Evolutionary conservation across 2,888 invertebrate genomes (phyloP).

Genomic region (Silvanus unidentatus): DNA sequence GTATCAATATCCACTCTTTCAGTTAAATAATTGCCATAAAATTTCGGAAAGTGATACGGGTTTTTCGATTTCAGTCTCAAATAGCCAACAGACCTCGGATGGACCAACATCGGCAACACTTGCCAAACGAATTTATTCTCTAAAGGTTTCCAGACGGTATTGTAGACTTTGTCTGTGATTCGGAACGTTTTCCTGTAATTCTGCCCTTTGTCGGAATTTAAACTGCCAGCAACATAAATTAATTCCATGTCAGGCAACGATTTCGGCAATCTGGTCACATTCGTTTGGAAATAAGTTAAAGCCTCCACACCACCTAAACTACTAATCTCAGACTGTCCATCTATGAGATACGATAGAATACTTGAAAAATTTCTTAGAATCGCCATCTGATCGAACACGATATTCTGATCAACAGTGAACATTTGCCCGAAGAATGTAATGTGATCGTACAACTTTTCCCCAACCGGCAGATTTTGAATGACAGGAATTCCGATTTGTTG

Average conservation of each 20-base stretch:
- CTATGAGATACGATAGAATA: slow-evolving; percentile 39
- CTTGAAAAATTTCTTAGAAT: slow-evolving; percentile 7
- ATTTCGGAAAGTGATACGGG: slow-evolving; percentile 63
- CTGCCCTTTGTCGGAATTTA: slow-evolving; percentile 33
- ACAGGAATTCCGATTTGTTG: slow-evolving; percentile 53
- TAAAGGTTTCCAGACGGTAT: slow-evolving; percentile 52
- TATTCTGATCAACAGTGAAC: slow-evolving; percentile 28
- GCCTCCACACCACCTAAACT: slow-evolving; percentile 55
- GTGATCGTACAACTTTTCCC: slow-evolving; percentile 60
- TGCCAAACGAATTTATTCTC: slow-evolving; percentile 38
- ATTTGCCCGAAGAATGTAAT: slow-evolving; percentile 51
- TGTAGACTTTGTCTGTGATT: slow-evolving; percentile 52
- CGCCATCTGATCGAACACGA: slow-evolving; percentile 20
- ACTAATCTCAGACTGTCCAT: slow-evolving; percentile 51
- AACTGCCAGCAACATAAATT: slow-evolving; percentile 56
- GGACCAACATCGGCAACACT: slow-evolving; percentile 63
- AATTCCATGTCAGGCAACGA: slow-evolving; percentile 65
- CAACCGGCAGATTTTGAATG: slow-evolving; percentile 61
- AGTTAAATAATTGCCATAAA: slow-evolving; percentile 75
- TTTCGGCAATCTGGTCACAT: slow-evolving; percentile 51
- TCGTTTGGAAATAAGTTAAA: slow-evolving; percentile 52
- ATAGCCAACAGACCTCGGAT: slow-evolving; percentile 64
- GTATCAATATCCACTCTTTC: slow-evolving; percentile 48
- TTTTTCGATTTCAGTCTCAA: slow-evolving; percentile 63
- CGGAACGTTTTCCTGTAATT: slow-evolving; percentile 45